Conservation (phyloP, 2,888 invertebrate species). For the Eremobia ochroleuca region DNA sequence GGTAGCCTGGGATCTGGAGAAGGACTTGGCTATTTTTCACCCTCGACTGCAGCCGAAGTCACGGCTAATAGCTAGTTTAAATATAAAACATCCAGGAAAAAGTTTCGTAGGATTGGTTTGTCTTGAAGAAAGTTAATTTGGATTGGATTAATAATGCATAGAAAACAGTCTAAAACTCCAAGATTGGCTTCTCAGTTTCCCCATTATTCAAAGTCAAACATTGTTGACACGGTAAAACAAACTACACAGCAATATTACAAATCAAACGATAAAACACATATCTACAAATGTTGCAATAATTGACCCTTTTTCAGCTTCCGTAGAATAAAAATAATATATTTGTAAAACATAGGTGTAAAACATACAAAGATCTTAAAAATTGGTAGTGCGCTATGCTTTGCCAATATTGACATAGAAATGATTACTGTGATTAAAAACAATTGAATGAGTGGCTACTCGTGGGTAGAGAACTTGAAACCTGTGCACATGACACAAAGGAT, state of each 20-base stretch:
- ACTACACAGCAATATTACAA: neutral
- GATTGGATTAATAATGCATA: neutral
- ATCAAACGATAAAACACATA: too few species aligned
- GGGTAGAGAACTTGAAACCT: conserved; percentile 2
- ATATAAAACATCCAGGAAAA: neutral
- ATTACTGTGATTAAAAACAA: too few species aligned
- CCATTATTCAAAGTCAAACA: too few species aligned
- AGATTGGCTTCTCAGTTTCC: neutral
- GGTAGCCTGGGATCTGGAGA: neutral
- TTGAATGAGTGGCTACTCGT: too few species aligned
- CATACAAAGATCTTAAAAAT: too few species aligned
- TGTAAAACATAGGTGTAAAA: too few species aligned
- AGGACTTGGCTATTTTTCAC: neutral
- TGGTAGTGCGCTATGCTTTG: too few species aligned
- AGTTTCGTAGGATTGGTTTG: neutral
- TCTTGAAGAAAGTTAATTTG: neutral
- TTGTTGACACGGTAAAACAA: neutral
- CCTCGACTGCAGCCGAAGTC: neutral
- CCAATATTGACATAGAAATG: too few species aligned
- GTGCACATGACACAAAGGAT: conserved; percentile 43
- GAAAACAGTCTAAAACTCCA: neutral
- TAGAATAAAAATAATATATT: too few species aligned
- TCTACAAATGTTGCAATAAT: neutral
- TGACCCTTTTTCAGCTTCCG: neutral
- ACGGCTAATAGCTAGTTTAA: neutral